Percentiles rank a stretch among this genome's conserved stretches.
Conservation (phyloP, 2,113 vertebrate genomes). For the Ceratotherium simum region DNA sequence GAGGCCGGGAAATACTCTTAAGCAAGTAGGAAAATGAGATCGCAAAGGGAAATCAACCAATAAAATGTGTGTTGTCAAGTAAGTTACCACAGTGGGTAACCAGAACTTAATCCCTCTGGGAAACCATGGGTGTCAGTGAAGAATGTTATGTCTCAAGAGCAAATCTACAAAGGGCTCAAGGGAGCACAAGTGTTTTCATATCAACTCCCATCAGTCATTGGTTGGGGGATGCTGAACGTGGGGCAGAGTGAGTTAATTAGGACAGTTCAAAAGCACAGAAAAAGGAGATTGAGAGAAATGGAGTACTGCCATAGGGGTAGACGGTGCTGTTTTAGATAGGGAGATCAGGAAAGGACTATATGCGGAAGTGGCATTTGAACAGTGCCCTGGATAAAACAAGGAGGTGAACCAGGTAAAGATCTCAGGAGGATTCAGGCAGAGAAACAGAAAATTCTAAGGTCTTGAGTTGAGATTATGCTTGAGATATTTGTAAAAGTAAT, state of each 20-base stretch:
- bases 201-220: neutral
- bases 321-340: neutral
- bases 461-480: neutral
- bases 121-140: neutral
- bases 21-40: neutral
- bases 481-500: neutral
- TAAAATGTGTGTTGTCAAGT: neutral
- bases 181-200: neutral
- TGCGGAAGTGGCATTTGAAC: neutral
- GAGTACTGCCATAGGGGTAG: neutral
- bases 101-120: neutral
- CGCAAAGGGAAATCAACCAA: neutral
- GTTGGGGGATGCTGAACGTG: neutral
- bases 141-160: neutral
- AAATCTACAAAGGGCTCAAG: neutral
- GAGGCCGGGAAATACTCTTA: neutral
- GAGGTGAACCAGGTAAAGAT: neutral
- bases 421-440: neutral
- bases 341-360: neutral
- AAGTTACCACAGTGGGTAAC: neutral
- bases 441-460: neutral
- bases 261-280: neutral
- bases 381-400: neutral
- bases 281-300: neutral
- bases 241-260: neutral